Conservation (phyloP, 2,113 vertebrate genomes). For the Aepyceros melampus region DNA sequence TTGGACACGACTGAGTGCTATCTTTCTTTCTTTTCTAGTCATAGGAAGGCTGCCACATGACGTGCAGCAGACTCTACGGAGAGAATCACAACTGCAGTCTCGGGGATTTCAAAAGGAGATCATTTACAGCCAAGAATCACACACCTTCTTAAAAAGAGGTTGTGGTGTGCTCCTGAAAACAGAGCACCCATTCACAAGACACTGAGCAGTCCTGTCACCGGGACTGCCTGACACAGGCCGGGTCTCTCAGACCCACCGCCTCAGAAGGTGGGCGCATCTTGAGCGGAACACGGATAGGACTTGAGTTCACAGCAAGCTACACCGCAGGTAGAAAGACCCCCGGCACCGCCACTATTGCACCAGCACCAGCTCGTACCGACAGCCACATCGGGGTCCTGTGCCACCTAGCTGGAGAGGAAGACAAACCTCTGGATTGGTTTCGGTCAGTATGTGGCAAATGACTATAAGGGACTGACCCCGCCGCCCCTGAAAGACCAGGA, state of each 20-base stretch:
- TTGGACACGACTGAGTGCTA: neutral
- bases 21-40: neutral
- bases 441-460: neutral
- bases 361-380: neutral
- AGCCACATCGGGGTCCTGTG: no score
- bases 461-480: neutral
- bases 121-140: neutral
- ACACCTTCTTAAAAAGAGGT: neutral
- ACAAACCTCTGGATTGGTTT: neutral
- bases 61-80: rapidly evolving
- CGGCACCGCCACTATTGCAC: neutral
- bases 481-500: neutral
- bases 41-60: neutral
- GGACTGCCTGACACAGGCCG: neutral
- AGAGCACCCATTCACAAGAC: neutral
- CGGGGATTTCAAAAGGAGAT: neutral
- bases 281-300: neutral
- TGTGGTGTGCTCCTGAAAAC: neutral
- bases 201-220: rapidly evolving
- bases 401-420: neutral
- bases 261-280: neutral
- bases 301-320: neutral
- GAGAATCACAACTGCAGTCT: neutral
- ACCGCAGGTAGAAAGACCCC: neutral
- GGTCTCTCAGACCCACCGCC: neutral